Conservation (phyloP, 2,888 invertebrate genomes). For the Cerastis rubricosa region DNA sequence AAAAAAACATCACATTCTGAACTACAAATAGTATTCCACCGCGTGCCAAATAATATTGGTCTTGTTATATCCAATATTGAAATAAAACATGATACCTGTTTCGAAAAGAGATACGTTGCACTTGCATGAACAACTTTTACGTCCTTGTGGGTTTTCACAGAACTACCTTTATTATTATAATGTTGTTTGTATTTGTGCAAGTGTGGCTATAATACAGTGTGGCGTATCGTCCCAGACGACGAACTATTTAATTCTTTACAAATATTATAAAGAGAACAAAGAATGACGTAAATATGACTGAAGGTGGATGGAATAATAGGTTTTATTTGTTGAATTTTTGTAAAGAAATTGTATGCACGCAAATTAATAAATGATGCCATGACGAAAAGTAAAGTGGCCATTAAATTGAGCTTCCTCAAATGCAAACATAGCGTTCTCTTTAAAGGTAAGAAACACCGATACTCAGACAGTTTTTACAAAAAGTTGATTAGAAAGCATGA, state of each 20-base stretch:
- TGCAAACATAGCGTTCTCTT: not conserved
- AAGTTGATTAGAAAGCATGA: conserved; percentile 20
- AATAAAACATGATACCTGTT: conserved; percentile 42
- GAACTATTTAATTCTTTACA: conserved; percentile 62
- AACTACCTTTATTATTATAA: conserved; percentile 64
- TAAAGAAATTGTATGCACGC: conserved; percentile 36
- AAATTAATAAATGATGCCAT: conserved; percentile 30
- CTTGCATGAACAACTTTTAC: conserved; percentile 67
- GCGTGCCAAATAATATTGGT: conserved; percentile 10
- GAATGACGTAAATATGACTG: conserved; percentile 37
- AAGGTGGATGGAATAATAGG: conserved; percentile 39
- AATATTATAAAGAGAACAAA: conserved; percentile 55
- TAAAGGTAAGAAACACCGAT: not conserved
- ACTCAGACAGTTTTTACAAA: not conserved
- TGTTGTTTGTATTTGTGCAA: conserved; percentile 74
- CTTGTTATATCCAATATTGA: conserved; percentile 7
- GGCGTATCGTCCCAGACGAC: conserved; percentile 63
- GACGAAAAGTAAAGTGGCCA: conserved; percentile 22
- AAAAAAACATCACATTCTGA: not conserved
- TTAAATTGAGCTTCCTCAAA: conserved; percentile 18
- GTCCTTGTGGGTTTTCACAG: conserved; percentile 76
- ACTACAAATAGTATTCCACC: not conserved
- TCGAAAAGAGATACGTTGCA: conserved; percentile 56
- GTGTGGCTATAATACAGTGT: conserved; percentile 62
- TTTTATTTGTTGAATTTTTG: conserved; percentile 16